A percentile compares a stretch with the other conserved stretches of the same genome.
Evolutionary conservation across 2,113 vertebrate species (phyloP).

Genomic region (Fregata magnificens): DNA sequence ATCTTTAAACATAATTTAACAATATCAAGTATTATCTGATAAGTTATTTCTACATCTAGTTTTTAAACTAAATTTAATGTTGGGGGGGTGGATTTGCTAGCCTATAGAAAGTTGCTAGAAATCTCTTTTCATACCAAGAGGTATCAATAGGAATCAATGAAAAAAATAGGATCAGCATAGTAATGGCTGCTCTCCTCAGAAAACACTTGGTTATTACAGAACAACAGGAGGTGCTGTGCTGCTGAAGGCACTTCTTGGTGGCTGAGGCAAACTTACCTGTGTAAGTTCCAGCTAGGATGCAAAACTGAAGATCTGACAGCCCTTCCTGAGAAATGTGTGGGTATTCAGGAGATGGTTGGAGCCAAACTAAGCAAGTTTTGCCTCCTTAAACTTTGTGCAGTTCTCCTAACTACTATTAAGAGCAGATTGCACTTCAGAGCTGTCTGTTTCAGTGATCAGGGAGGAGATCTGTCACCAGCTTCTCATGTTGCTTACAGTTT

Average conservation of each 20-base stretch:
- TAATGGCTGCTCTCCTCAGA: background rate
- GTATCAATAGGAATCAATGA: background rate
- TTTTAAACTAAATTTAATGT: background rate
- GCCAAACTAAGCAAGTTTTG: background rate
- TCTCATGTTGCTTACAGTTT: background rate
- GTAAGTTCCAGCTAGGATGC: background rate
- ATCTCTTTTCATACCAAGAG: background rate
- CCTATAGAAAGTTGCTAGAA: background rate
- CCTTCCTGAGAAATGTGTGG: background rate
- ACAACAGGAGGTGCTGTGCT: background rate
- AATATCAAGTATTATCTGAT: background rate
- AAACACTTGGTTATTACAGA: background rate
- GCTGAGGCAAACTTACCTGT: background rate
- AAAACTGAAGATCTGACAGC: background rate
- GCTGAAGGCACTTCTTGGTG: slow-evolving; percentile 14
- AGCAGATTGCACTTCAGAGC: background rate
- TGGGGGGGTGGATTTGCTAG: background rate
- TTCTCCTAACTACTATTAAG: fast-evolving
- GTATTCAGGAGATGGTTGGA: background rate
- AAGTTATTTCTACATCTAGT: background rate
- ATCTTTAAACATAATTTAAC: background rate
- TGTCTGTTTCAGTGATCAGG: background rate
- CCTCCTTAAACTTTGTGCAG: background rate
- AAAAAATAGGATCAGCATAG: background rate
- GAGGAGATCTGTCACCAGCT: background rate